phyloP scores from a whole-genome alignment of 2,113 vertebrate genomes.

The Tylochromis polylepis region DNA sequence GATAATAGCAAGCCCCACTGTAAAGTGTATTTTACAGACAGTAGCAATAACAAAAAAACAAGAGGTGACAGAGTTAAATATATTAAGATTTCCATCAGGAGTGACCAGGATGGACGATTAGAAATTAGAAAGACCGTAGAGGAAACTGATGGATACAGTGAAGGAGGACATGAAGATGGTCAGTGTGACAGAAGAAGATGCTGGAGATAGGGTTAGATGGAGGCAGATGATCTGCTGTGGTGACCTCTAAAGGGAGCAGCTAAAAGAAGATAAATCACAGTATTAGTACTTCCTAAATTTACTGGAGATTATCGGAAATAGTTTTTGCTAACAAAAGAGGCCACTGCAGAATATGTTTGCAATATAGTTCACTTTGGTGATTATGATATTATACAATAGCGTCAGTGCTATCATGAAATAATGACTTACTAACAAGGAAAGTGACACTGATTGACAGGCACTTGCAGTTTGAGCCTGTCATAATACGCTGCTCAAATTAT shows the following conservation, averaged over 20 bases:
- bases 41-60: background rate
- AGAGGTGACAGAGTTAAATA: background rate
- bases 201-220: background rate
- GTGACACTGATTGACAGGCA: background rate
- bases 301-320: background rate
- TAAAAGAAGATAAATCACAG: no score
- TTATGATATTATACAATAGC: background rate
- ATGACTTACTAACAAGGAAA: background rate
- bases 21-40: background rate
- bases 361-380: background rate
- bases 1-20: background rate
- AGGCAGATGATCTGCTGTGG: background rate
- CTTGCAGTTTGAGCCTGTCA: background rate
- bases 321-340: background rate
- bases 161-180: background rate
- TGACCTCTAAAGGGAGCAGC: background rate
- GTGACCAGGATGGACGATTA: background rate
- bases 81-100: background rate
- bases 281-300: background rate
- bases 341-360: background rate
- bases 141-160: background rate
- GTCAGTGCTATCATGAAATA: background rate
- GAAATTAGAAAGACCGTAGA: background rate
- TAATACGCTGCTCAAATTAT: background rate
- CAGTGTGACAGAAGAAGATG: background rate